phyloP scores from a whole-genome alignment of 2,797 vertebrate genomes.

The Mus minutoides region DNA sequence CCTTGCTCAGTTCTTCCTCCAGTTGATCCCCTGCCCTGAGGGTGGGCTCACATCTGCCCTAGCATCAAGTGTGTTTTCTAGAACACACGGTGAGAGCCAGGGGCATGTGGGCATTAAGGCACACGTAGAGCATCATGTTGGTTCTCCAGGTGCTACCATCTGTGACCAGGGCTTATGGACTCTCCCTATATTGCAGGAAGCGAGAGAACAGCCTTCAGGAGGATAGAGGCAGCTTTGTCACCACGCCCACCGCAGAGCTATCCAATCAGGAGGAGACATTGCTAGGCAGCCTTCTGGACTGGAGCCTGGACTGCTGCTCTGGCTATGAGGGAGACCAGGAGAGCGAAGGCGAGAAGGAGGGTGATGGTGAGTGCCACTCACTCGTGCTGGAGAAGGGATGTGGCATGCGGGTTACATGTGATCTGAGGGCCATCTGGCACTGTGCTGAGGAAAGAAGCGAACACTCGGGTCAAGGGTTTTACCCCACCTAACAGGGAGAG shows the following conservation, averaged over 20 bases:
- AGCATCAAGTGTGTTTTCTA: not conserved
- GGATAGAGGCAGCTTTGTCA: slow-evolving; percentile 93
- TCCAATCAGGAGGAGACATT: slow-evolving; percentile 96
- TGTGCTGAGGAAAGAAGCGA: not conserved
- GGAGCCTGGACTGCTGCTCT: slow-evolving; percentile 96
- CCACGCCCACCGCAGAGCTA: slow-evolving; percentile 96
- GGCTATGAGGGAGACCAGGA: slow-evolving; percentile 97
- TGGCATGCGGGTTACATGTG: fast-evolving
- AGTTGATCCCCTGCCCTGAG: not conserved
- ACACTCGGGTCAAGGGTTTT: too few species aligned
- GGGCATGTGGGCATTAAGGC: not conserved
- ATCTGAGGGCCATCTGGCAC: not conserved
- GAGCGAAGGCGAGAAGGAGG: slow-evolving; percentile 94
- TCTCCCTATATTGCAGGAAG: slow-evolving; percentile 87
- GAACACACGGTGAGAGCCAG: not conserved
- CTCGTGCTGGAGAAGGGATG: too few species aligned
- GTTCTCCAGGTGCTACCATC: too few species aligned
- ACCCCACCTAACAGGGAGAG: not conserved
- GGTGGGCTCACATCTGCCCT: not conserved
- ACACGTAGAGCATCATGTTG: not conserved
- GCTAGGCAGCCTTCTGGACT: slow-evolving; percentile 95
- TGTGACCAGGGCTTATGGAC: not conserved
- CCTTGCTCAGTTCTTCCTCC: not conserved
- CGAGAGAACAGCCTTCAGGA: slow-evolving; percentile 92
- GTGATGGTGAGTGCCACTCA: slow-evolving; percentile 89